phyloP scores from a whole-genome alignment of 2,797 vertebrate species.

The Pygocentrus nattereri region DNA sequence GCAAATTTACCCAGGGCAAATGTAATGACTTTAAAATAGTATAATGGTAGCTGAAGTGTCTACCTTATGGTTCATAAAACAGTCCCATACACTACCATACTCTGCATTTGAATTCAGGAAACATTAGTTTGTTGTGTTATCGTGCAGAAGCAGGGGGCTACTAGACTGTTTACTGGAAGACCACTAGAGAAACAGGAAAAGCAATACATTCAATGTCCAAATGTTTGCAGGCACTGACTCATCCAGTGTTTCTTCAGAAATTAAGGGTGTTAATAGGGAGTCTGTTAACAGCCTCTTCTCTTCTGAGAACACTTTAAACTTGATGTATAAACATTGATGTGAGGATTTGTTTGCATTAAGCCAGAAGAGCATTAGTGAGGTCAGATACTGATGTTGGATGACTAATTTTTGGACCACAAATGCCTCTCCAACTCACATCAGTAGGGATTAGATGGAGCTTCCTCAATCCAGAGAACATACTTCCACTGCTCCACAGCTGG shows the following conservation, averaged over 20 bases:
- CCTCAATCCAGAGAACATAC: background rate
- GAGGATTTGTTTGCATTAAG: background rate
- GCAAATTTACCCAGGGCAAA: conserved; percentile 46
- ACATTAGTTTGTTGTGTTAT: conserved; percentile 25
- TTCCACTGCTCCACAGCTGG: no score
- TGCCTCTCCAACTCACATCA: no score
- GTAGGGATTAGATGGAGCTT: background rate
- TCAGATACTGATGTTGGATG: background rate
- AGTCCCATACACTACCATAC: conserved; percentile 13
- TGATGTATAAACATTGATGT: no score
- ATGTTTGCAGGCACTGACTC: background rate
- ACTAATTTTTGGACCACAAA: background rate
- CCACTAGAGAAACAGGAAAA: background rate
- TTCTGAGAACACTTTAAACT: no score
- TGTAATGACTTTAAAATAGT: conserved; percentile 51
- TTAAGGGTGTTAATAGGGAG: background rate
- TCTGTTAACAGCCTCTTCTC: background rate
- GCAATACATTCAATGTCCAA: background rate
- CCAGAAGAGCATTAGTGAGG: no score
- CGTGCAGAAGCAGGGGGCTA: background rate
- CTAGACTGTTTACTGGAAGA: background rate
- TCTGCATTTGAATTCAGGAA: conserved; percentile 38
- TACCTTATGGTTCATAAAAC: conserved; percentile 5
- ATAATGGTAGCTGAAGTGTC: conserved; percentile 34
- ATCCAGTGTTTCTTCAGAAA: background rate